Percentiles rank a stretch among this genome's conserved stretches.
phyloP scores from a whole-genome alignment of 2,113 vertebrate genomes.

The Agelaius phoeniceus region DNA sequence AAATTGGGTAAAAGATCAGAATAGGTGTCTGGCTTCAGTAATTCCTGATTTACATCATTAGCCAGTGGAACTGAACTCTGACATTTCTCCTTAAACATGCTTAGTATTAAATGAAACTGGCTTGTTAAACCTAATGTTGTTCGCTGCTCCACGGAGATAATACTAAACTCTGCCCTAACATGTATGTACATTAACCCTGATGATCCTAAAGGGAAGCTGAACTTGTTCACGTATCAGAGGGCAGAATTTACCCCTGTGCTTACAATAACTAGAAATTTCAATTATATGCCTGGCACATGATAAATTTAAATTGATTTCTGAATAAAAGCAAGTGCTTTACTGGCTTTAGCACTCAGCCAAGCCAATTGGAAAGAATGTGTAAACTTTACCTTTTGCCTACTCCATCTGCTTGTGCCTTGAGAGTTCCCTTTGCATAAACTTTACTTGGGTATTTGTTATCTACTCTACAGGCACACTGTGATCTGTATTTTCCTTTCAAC shows the following conservation, averaged over 20 bases:
- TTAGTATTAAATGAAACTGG: background rate
- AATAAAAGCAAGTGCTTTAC: background rate
- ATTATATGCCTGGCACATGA: background rate
- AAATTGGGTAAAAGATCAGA: background rate
- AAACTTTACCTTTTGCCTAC: slow-evolving; percentile 52
- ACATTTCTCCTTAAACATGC: slow-evolving; percentile 25
- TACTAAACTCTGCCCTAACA: slow-evolving; percentile 27
- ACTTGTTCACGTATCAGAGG: background rate
- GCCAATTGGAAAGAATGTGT: slow-evolving; percentile 27
- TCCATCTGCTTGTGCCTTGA: background rate
- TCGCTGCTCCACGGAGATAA: background rate
- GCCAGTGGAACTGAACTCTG: slow-evolving; percentile 14
- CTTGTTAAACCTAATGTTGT: background rate
- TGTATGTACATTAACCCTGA: slow-evolving; percentile 1
- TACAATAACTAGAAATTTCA: background rate
- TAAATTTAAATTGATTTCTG: background rate
- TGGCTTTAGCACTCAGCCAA: slow-evolving; percentile 27
- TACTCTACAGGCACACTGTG: background rate
- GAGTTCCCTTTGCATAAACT: slow-evolving; percentile 1
- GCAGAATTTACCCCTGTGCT: background rate
- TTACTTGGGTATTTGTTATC: background rate
- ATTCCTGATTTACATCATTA: slow-evolving; percentile 24
- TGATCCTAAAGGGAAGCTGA: background rate
- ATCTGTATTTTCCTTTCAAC: slow-evolving; percentile 28
- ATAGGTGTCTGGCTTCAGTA: background rate